These are phyloP conservation scores for Ibidorhyncha struthersii DNA, from an alignment of 2,113 vertebrate species.

Conservation along the genomic window DNA sequence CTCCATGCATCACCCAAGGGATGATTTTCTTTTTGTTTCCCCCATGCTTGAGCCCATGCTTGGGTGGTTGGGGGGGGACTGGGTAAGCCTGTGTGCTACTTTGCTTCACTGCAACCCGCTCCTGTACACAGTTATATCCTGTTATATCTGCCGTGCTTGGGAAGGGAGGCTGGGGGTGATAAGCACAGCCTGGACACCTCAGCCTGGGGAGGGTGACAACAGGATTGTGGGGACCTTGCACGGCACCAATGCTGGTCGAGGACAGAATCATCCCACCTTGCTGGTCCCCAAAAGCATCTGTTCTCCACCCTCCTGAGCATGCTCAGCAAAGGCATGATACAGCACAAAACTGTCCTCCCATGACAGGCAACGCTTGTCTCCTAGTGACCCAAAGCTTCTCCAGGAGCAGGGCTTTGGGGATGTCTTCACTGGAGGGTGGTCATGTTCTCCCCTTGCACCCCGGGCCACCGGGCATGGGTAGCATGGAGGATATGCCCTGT, in stretches of 20 bases:
- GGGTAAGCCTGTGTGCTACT: background rate
- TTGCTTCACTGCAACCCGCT: background rate
- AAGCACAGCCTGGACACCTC: background rate
- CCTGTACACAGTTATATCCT: background rate
- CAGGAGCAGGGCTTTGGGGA: background rate
- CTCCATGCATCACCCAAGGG: background rate
- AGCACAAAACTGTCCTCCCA: background rate
- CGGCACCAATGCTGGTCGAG: fast-evolving
- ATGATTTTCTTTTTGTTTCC: background rate
- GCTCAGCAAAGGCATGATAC: background rate
- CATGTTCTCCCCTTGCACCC: background rate
- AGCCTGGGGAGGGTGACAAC: background rate
- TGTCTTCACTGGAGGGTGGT: background rate
- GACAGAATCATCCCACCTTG: background rate
- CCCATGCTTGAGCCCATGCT: fast-evolving
- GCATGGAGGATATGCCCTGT: background rate
- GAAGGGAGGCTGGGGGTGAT: background rate
- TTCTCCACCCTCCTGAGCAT: background rate
- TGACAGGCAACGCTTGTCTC: fast-evolving
- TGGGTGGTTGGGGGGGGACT: fast-evolving
- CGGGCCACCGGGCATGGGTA: fast-evolving
- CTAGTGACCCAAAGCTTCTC: background rate
- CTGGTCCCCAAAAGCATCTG: background rate
- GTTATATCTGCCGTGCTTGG: background rate
- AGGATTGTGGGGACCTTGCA: background rate